Evolutionary conservation across 2,888 invertebrate genomes (phyloP).

Genomic region (Gisinianus flammeolus): DNA sequence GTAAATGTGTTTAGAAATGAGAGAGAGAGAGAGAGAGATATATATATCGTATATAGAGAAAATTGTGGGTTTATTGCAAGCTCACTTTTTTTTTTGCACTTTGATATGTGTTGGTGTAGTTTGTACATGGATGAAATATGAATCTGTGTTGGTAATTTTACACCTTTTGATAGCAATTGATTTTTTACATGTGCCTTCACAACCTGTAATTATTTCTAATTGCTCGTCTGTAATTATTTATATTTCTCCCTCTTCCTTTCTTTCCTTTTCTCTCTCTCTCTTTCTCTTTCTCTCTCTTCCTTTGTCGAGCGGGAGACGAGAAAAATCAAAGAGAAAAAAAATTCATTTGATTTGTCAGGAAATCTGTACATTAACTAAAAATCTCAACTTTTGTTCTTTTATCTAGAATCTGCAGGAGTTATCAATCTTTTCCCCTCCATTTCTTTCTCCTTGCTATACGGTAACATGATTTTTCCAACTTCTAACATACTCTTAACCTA

Average conservation of each 20-base stretch:
- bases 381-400: neutral
- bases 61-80: no score
- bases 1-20: no score
- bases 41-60: no score
- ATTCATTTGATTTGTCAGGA: neutral
- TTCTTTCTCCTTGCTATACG: neutral
- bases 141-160: slow-evolving; percentile 8
- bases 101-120: no score
- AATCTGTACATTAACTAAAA: neutral
- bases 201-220: slow-evolving; percentile 13
- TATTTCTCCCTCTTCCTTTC: neutral
- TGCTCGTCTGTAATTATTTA: neutral
- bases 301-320: neutral
- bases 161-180: slow-evolving; percentile 3
- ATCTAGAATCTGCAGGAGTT: neutral
- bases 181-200: slow-evolving; percentile 2
- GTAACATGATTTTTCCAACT: no score
- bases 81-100: no score
- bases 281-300: neutral
- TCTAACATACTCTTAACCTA: no score
- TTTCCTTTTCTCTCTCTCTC: neutral
- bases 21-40: no score
- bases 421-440: neutral
- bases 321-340: neutral
- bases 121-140: no score